Percentiles rank a stretch among this genome's conserved stretches.
phyloP scores from a whole-genome alignment of 2,888 invertebrate genomes.

The Drosophila neotestacea region DNA sequence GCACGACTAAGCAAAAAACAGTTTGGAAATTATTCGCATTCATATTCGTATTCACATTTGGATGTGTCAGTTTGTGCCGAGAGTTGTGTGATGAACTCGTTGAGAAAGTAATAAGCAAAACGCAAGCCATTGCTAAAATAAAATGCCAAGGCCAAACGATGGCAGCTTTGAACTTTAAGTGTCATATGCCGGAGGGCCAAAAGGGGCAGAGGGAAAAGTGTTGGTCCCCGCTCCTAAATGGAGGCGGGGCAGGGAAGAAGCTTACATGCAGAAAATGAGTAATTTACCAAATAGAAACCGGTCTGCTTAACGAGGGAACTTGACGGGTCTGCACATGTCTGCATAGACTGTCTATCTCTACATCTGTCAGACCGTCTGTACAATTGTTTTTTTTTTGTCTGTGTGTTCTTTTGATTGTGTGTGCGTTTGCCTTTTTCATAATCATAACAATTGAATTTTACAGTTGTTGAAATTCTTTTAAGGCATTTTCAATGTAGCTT shows the following conservation, averaged over 20 bases:
- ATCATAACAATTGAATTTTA: conserved; percentile 52
- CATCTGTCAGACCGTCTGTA: conserved; percentile 12
- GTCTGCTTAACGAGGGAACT: conserved; percentile 54
- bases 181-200: conserved; percentile 44
- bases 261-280: conserved; percentile 46
- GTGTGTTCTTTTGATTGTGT: conserved; percentile 22
- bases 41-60: conserved; percentile 7
- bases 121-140: conserved; percentile 55
- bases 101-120: conserved; percentile 61
- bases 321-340: conserved; percentile 36
- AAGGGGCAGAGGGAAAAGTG: conserved; percentile 6
- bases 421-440: conserved; percentile 30
- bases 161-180: conserved; percentile 66
- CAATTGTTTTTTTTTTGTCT: conserved; percentile 14
- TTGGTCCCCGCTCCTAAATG: neutral
- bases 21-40: conserved; percentile 32
- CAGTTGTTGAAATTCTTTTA: conserved; percentile 19
- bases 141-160: conserved; percentile 71
- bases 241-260: conserved; percentile 10
- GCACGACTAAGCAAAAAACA: conserved; percentile 41
- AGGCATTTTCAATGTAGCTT: neutral
- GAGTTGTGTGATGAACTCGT: conserved; percentile 50
- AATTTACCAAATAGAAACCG: conserved; percentile 55
- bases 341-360: conserved; percentile 14
- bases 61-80: conserved; percentile 35